phyloP scores from a whole-genome alignment of 2,888 invertebrate genomes.

The Tipula confusa region DNA sequence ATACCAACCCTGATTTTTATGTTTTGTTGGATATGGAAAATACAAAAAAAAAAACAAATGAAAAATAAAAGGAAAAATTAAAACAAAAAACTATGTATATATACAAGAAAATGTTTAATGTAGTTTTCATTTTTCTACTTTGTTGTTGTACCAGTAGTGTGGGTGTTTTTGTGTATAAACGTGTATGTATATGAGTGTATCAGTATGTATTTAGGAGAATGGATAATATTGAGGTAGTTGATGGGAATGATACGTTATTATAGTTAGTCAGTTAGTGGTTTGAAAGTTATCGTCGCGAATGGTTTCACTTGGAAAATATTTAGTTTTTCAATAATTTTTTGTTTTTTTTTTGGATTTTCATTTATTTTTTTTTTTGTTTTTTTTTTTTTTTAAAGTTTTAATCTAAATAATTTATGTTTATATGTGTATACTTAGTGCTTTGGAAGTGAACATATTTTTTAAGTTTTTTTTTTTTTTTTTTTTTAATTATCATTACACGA shows the following conservation, averaged over 20 bases:
- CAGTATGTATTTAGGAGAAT: background rate
- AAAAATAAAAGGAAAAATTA: constrained; percentile 28
- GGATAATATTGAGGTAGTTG: constrained; percentile 25
- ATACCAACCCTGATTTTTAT: constrained; percentile 27
- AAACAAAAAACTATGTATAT: background rate
- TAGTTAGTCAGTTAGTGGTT: constrained; percentile 15
- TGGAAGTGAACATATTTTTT: background rate
- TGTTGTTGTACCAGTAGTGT: background rate
- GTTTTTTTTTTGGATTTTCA: background rate
- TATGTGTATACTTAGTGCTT: background rate
- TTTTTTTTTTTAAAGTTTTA: background rate
- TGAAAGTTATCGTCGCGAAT: constrained; percentile 25
- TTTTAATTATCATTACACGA: background rate
- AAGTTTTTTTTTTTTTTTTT: background rate
- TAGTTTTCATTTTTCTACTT: background rate
- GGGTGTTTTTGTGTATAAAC: background rate
- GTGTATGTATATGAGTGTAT: background rate
- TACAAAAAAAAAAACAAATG: background rate
- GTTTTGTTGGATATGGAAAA: background rate
- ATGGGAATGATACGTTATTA: constrained; percentile 4
- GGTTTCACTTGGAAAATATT: background rate
- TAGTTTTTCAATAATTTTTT: background rate
- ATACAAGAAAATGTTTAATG: constrained; percentile 16
- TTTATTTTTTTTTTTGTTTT: background rate
- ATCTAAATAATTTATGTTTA: background rate